phyloP scores from a whole-genome alignment of 1,140 invertebrate genomes.

The Gerris buenoi region DNA sequence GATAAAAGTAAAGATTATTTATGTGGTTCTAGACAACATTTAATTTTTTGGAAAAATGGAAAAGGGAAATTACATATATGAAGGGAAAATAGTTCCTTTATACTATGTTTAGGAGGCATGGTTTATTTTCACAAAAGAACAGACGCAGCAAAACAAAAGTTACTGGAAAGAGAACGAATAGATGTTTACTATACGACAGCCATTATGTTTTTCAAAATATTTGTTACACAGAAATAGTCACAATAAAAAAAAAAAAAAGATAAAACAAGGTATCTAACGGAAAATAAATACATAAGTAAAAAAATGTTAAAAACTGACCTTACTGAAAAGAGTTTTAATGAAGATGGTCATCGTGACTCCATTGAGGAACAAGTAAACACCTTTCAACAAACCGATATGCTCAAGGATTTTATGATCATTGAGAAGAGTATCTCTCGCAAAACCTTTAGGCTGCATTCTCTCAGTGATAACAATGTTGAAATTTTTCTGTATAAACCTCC shows the following conservation, averaged over 20 bases:
- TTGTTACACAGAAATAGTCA: neutral
- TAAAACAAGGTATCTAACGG: neutral
- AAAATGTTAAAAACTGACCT: neutral
- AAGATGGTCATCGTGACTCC: neutral
- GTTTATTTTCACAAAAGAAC: neutral
- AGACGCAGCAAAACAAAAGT: neutral
- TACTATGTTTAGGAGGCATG: no score
- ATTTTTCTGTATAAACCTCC: neutral
- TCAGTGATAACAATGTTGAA: neutral
- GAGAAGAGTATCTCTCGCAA: neutral
- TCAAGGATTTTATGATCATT: neutral
- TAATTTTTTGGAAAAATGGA: no score
- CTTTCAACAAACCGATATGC: neutral
- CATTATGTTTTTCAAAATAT: neutral
- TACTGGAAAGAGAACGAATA: neutral
- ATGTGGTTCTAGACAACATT: no score
- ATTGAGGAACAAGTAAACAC: neutral
- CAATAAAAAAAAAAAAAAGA: neutral
- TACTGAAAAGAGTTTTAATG: neutral
- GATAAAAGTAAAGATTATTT: no score
- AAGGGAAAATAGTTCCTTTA: no score
- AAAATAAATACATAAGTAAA: neutral
- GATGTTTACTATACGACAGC: neutral
- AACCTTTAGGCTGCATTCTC: neutral
- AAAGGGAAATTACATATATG: no score